Base-by-base conservation (phyloP, 2,888 invertebrate genomes). In the Xiphydria camelus region DNA sequence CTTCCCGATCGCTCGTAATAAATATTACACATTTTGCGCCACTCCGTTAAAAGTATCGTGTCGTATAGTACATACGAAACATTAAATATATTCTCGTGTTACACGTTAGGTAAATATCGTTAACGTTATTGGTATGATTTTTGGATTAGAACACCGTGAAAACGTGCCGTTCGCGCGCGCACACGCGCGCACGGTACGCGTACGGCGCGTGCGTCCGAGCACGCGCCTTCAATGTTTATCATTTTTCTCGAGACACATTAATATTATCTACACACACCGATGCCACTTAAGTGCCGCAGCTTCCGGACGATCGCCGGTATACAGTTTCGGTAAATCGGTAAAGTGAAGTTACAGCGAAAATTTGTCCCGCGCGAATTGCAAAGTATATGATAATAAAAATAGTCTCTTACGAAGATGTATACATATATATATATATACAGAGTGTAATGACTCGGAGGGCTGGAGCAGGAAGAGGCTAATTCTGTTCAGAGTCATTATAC, bases 101-200 rank as follows among this genome's bases (percentile, higher is more conserved):
- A 39, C 39, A 53, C 39, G 31, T 42, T 51, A 41, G 29, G 41
- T 45, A 37, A 35, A 42, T 45, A 41, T 36, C 35, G 42, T 46
- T 51, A 48, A 47, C 38, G 48, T 49, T 50, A 51, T 45, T 51
- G 45, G 51, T 51, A 51, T 49, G 15, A 41, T 41, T 51, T 45
- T 46, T 42, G 45, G 49, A 49, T 49, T 46, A 49, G 37, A 49
- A 49, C 39, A 25, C 46, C 37, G 26, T 43, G 37, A 35, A 29
- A 29, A 29, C 29, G 14, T 29, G 12, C 14, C 7, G 29, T 29
- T 14, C 29, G 29, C 14, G 7, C 14, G 5, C 14, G 14, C 14
- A 29, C 14, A 10, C 14, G 14, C 14, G 14, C 14, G 14, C 29
- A 14, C 12, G 29, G 12, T 29, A 29, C 29, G 29, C 14, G 29